Percentiles rank a stretch among this genome's conserved stretches.
Conservation (phyloP, 1,140 invertebrate genomes). For the Drosophila punjabiensis region DNA sequence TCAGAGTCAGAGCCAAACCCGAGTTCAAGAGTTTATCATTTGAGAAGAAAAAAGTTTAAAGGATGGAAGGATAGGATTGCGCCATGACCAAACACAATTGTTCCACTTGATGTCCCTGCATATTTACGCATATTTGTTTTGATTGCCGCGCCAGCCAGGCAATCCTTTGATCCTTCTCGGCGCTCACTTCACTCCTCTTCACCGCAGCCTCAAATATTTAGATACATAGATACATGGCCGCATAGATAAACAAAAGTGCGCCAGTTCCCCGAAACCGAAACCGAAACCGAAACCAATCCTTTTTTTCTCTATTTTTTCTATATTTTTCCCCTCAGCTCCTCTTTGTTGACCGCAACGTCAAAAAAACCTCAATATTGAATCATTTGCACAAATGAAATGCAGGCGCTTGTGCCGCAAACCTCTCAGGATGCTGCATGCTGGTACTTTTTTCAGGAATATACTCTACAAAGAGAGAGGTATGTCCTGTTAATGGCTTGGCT, state of each 20-base stretch:
- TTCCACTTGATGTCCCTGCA: constrained; percentile 12
- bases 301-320: neutral
- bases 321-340: neutral
- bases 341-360: constrained; percentile 34
- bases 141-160: constrained; percentile 48
- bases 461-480: neutral
- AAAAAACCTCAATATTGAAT: constrained; percentile 64
- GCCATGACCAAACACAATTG: constrained; percentile 66
- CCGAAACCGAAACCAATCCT: constrained; percentile 3
- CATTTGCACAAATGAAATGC: constrained; percentile 65
- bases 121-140: constrained; percentile 62
- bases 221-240: constrained; percentile 45
- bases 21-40: constrained; percentile 78
- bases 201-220: constrained; percentile 55
- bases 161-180: constrained; percentile 26
- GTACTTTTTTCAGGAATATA: constrained; percentile 2
- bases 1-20: neutral
- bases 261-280: constrained; percentile 63
- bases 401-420: constrained; percentile 27
- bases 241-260: constrained; percentile 34
- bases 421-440: constrained; percentile 7
- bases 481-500: neutral
- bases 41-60: constrained; percentile 29
- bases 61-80: constrained; percentile 58
- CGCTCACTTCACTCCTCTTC: constrained; percentile 26